Evolutionary conservation across 2,888 invertebrate genomes (phyloP).

Genomic region (Cybosia mesomella): DNA sequence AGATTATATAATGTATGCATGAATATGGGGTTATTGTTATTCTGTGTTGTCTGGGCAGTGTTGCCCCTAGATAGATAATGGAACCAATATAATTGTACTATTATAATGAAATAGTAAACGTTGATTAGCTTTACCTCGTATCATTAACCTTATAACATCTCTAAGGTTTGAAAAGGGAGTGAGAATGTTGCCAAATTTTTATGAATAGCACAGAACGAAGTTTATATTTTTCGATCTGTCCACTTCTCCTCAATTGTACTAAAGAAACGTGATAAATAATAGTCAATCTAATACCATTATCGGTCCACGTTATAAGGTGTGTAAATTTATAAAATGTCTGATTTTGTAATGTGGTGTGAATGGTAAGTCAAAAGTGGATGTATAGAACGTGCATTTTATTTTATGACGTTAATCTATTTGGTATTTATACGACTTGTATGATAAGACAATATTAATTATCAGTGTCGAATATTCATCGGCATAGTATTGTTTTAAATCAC

Average conservation of each 20-base stretch:
- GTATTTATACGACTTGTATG: constrained; percentile 45
- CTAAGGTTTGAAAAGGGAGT: constrained; percentile 47
- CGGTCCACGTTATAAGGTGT: constrained; percentile 8
- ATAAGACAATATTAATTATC: constrained; percentile 35
- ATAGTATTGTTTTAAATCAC: constrained; percentile 29
- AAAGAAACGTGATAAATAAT: background rate
- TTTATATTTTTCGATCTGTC: constrained; percentile 64
- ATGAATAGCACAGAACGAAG: constrained; percentile 53
- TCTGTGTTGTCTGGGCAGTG: constrained; percentile 54
- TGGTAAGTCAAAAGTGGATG: constrained; percentile 25
- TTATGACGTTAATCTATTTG: constrained; percentile 43
- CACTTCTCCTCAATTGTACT: constrained; percentile 36
- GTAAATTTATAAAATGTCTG: constrained; percentile 1
- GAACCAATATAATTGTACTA: constrained; percentile 51
- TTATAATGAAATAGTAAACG: constrained; percentile 45
- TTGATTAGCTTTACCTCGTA: constrained; percentile 46
- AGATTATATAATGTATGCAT: constrained; percentile 55
- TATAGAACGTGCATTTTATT: constrained; percentile 42
- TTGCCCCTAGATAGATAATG: constrained; percentile 61
- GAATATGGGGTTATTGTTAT: constrained; percentile 52
- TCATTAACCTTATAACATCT: constrained; percentile 42
- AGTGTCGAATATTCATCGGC: constrained; percentile 48
- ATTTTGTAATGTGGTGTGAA: background rate
- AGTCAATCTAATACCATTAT: constrained; percentile 7
- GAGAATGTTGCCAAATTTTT: constrained; percentile 74